Evolutionary conservation across 2,888 invertebrate species (phyloP).

Genomic region (Sarcophaga caerulescens): DNA sequence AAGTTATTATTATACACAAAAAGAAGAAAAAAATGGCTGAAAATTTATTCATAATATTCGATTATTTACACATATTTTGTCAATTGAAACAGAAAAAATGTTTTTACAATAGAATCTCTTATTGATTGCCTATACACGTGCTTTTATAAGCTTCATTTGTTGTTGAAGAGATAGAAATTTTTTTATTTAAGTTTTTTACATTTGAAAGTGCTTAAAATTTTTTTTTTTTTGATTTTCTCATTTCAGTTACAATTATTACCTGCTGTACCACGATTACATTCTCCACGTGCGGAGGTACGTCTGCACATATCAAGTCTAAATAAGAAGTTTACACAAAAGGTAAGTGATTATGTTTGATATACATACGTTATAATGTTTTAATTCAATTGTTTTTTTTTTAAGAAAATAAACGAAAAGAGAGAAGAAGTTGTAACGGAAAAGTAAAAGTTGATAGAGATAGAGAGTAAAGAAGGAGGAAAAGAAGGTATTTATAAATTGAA

Average conservation of each 20-base stretch:
- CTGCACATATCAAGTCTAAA: conserved; percentile 99
- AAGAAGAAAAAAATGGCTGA: not conserved
- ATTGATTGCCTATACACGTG: conserved; percentile 53
- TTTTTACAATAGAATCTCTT: conserved; percentile 56
- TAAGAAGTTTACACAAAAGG: conserved; percentile 57
- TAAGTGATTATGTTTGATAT: conserved; percentile 27
- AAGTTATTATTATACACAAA: conserved; percentile 37
- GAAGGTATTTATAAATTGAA: not conserved
- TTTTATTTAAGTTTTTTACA: conserved; percentile 49
- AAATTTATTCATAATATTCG: conserved; percentile 30
- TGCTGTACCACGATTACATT: conserved; percentile 99
- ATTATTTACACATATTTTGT: conserved; percentile 55
- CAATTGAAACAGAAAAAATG: conserved; percentile 35
- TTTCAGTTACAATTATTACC: conserved; percentile 84
- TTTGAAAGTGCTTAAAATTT: conserved; percentile 61
- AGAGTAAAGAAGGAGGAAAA: not conserved
- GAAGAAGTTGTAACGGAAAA: not conserved
- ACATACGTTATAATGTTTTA: not conserved
- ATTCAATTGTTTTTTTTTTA: not conserved
- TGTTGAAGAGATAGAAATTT: conserved; percentile 17
- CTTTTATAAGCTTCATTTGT: conserved; percentile 5
- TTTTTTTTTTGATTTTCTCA: conserved; percentile 37
- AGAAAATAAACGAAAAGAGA: conserved; percentile 13
- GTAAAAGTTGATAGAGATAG: not conserved
- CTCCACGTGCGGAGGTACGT: conserved; percentile 95